A percentile compares a stretch with the other conserved stretches of the same genome.
Evolutionary conservation across 2,797 vertebrate genomes (phyloP).

Genomic region (Craterocephalus amniculus): DNA sequence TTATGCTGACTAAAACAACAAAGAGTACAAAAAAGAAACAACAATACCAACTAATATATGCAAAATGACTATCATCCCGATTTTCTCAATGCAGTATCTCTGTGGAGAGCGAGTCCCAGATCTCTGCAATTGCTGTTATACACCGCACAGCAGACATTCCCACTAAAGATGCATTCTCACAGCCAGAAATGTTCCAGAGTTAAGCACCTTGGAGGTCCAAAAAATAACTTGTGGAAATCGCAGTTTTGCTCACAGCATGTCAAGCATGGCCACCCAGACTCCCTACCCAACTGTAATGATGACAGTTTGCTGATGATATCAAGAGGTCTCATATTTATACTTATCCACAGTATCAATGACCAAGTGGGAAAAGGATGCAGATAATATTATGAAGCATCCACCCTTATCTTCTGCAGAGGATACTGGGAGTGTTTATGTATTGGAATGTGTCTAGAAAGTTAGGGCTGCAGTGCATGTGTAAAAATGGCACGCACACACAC

Average conservation of each 20-base stretch:
- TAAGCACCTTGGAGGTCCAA: slow-evolving; percentile 3
- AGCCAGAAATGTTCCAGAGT: slow-evolving; percentile 17
- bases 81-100: background rate
- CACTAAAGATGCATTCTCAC: slow-evolving; percentile 9
- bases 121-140: slow-evolving; percentile 3
- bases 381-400: background rate
- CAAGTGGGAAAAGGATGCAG: background rate
- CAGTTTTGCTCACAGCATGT: background rate
- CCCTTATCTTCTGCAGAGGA: background rate
- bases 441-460: background rate
- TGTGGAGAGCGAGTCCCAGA: background rate
- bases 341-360: background rate
- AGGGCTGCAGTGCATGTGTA: background rate
- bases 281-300: background rate
- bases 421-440: background rate
- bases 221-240: background rate
- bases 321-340: background rate
- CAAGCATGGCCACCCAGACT: background rate
- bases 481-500: background rate
- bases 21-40: no score
- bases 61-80: background rate
- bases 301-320: background rate
- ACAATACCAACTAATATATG: background rate
- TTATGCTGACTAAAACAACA: no score
- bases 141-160: slow-evolving; percentile 7